These are phyloP conservation scores for Liodrosophila aerea DNA, from an alignment of 2,888 invertebrate genomes.

Conservation along the genomic window DNA sequence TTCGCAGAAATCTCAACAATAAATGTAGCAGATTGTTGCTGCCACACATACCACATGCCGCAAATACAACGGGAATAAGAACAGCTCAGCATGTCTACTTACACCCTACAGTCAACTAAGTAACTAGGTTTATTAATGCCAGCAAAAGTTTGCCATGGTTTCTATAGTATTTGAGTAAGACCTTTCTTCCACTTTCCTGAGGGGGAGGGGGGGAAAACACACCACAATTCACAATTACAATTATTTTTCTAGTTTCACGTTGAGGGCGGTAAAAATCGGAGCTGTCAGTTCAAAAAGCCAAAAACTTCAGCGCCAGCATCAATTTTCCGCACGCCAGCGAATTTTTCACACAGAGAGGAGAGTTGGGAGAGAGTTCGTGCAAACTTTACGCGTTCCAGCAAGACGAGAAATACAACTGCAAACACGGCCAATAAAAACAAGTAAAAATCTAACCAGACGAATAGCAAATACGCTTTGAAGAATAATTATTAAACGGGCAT, in stretches of 20 bases:
- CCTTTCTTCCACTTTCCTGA: too few species aligned
- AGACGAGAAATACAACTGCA: slow-evolving; percentile 33
- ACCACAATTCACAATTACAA: slow-evolving; percentile 64
- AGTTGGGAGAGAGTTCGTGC: slow-evolving; percentile 54
- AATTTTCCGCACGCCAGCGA: slow-evolving; percentile 66
- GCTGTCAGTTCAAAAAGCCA: slow-evolving; percentile 77
- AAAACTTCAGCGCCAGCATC: slow-evolving; percentile 74
- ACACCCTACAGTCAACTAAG: not conserved
- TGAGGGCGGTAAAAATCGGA: slow-evolving; percentile 60
- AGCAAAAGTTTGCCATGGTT: slow-evolving; percentile 17
- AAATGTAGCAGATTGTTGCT: slow-evolving; percentile 25
- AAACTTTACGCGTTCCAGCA: slow-evolving; percentile 49
- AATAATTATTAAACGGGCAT: slow-evolving; percentile 25
- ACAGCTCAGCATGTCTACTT: not conserved
- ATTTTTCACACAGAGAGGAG: slow-evolving; percentile 32
- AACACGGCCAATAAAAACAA: slow-evolving; percentile 53
- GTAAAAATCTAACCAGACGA: slow-evolving; percentile 31
- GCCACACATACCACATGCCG: slow-evolving; percentile 6
- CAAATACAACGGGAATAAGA: not conserved
- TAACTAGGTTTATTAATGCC: slow-evolving; percentile 6
- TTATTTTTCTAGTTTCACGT: slow-evolving; percentile 61
- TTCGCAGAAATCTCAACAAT: slow-evolving; percentile 21
- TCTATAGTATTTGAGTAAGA: too few species aligned
- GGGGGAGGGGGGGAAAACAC: not conserved
- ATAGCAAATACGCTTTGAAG: too few species aligned